phyloP scores from a whole-genome alignment of 2,113 vertebrate species.

The Thalassarche chlororhynchos region DNA sequence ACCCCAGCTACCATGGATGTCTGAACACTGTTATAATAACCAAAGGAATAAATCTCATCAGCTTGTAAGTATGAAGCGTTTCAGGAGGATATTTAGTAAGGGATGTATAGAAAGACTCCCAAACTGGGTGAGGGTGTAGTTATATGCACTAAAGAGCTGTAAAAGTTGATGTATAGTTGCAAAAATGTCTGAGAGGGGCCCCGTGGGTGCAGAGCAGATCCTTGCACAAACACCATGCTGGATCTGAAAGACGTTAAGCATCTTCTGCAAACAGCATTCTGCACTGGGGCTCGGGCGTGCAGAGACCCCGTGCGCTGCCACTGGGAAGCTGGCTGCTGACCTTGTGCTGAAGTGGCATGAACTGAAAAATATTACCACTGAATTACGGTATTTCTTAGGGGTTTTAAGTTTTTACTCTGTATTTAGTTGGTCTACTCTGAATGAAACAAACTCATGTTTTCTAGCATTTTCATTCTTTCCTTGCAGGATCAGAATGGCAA shows the following conservation, averaged over 20 bases:
- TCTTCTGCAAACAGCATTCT: background rate
- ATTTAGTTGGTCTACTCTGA: background rate
- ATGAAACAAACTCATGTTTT: background rate
- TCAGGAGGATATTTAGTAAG: background rate
- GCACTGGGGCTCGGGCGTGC: accelerated
- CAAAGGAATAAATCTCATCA: background rate
- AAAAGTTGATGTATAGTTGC: background rate
- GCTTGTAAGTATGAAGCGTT: background rate
- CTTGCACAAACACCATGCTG: background rate
- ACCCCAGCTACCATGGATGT: too few species aligned
- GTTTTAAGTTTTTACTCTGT: background rate
- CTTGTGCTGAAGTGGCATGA: accelerated
- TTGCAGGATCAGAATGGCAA: background rate
- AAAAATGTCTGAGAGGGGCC: background rate
- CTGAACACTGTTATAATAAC: background rate
- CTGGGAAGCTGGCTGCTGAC: background rate
- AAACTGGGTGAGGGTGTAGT: background rate
- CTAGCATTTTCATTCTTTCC: background rate
- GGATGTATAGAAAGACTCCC: background rate
- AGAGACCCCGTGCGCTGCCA: accelerated
- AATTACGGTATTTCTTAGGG: background rate
- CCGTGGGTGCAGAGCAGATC: background rate
- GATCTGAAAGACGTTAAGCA: background rate
- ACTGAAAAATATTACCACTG: background rate
- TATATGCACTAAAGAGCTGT: background rate